These are phyloP conservation scores for Myrmophylax atrothorax DNA, from an alignment of 2,113 vertebrate genomes.

Conservation along the genomic window DNA sequence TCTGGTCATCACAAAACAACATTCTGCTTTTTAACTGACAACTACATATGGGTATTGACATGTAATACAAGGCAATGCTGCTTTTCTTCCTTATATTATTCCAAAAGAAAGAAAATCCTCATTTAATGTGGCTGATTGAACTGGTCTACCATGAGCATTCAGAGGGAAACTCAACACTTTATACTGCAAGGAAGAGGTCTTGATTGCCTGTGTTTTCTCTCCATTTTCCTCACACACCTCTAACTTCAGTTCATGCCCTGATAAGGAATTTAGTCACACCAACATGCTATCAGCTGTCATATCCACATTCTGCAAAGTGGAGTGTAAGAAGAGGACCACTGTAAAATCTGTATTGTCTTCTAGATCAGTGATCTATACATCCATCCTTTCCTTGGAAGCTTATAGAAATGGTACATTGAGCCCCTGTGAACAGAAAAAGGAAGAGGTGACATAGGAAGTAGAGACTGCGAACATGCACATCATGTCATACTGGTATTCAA, in stretches of 20 bases:
- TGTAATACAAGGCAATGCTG: background rate
- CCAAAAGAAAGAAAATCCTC: background rate
- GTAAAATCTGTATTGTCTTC: background rate
- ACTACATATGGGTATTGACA: background rate
- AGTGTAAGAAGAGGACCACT: background rate
- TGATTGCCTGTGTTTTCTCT: background rate
- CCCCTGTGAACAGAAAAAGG: background rate
- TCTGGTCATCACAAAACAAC: background rate
- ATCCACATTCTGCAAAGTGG: background rate
- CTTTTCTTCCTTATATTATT: background rate
- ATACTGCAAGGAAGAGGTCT: background rate
- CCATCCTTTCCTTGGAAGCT: background rate
- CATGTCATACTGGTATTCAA: background rate
- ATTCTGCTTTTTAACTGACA: background rate
- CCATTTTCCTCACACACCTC: background rate
- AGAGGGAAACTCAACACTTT: background rate
- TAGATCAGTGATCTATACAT: rapidly evolving
- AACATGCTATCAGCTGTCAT: background rate
- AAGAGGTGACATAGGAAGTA: background rate
- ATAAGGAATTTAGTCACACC: background rate
- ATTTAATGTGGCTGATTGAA: background rate
- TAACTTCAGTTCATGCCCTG: background rate
- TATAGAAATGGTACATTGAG: background rate
- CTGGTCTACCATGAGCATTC: background rate
- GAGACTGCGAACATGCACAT: background rate